Conservation (phyloP, 2,113 vertebrate genomes). For the Clarias gariepinus region DNA sequence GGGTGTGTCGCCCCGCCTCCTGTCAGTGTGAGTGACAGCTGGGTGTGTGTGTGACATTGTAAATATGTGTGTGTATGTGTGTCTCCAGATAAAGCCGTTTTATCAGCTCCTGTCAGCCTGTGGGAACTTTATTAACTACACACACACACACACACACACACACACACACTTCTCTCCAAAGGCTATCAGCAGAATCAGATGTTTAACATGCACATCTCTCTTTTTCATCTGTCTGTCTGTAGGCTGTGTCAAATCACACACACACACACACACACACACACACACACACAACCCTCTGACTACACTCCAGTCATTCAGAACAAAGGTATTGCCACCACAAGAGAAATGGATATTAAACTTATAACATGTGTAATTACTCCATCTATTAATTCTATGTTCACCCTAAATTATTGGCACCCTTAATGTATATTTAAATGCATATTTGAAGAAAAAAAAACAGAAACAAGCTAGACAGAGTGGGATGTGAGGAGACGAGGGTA, state of each 20-base stretch:
- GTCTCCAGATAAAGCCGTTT: slow-evolving; percentile 49
- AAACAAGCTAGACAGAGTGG: too few relatives aligned
- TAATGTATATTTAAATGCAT: neutral
- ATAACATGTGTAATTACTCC: neutral
- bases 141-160: slow-evolving; percentile 26
- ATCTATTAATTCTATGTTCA: too few relatives aligned
- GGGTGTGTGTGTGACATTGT: slow-evolving; percentile 47
- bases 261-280: too few relatives aligned
- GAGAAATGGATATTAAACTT: neutral
- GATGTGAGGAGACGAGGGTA: neutral
- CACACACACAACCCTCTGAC: too few relatives aligned
- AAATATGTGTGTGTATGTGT: slow-evolving; percentile 28
- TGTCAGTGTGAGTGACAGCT: slow-evolving; percentile 50
- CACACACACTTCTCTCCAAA: neutral
- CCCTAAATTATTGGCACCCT: neutral
- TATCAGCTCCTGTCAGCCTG: slow-evolving; percentile 49
- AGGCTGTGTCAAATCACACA: neutral
- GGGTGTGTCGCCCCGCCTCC: slow-evolving; percentile 39
- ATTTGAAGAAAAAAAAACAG: too few relatives aligned
- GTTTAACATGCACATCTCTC: slow-evolving; percentile 13
- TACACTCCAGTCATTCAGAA: too few relatives aligned
- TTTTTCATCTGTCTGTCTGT: neutral
- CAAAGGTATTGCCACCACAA: neutral
- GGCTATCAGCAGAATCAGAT: slow-evolving; percentile 5
- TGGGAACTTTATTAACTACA: slow-evolving; percentile 41